Conservation (phyloP, 2,113 vertebrate genomes). For the Baryphthengus martii region DNA sequence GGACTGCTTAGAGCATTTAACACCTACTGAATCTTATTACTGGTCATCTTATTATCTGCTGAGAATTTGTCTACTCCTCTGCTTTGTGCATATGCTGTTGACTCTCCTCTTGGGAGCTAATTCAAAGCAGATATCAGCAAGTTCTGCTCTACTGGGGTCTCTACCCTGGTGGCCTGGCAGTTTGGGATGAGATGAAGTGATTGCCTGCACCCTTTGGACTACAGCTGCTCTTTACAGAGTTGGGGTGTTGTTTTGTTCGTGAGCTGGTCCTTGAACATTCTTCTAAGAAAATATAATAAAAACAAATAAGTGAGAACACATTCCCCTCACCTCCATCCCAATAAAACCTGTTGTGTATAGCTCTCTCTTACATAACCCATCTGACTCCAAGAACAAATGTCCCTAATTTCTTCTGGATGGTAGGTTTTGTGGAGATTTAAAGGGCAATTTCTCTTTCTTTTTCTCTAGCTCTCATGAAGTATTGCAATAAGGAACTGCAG, state of each 20-base stretch:
- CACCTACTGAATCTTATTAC: not conserved
- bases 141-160: not conserved
- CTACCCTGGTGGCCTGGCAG: not conserved
- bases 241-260: not conserved
- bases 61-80: not conserved
- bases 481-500: constrained; percentile 44
- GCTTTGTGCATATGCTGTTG: not conserved
- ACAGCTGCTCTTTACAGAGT: not conserved
- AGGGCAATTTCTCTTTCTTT: constrained; percentile 45
- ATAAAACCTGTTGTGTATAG: constrained; percentile 21
- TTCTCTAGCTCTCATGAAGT: constrained; percentile 16
- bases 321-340: not conserved
- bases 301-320: constrained; percentile 23
- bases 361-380: constrained; percentile 2
- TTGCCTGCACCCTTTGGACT: not conserved
- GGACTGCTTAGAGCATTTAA: not conserved
- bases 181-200: not conserved
- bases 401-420: constrained; percentile 50
- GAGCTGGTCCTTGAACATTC: not conserved
- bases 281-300: not conserved
- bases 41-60: not conserved
- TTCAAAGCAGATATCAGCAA: not conserved
- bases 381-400: constrained; percentile 49
- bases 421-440: constrained; percentile 54
- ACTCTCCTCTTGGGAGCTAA: not conserved